These are phyloP conservation scores for Epinotia bilunana DNA, from an alignment of 2,888 invertebrate genomes.

Conservation along the genomic window DNA sequence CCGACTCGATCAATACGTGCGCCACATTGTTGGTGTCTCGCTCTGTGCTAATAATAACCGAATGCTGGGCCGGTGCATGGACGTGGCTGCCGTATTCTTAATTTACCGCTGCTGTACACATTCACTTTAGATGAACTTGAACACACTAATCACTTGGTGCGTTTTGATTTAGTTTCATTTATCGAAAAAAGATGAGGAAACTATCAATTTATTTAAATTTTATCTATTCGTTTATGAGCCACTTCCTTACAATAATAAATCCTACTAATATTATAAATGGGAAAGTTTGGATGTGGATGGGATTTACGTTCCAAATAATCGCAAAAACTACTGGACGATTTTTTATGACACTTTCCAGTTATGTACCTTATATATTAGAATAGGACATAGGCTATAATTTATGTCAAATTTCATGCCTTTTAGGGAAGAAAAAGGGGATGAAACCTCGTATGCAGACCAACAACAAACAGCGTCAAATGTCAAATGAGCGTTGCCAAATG, in stretches of 20 bases:
- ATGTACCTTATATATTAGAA: too few species aligned
- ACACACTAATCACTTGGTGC: not conserved
- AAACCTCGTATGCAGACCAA: too few species aligned
- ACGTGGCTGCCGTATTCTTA: conserved; percentile 53
- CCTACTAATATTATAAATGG: too few species aligned
- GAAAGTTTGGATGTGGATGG: too few species aligned
- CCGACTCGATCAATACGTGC: conserved; percentile 63
- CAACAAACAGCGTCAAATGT: too few species aligned
- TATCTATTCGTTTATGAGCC: not conserved
- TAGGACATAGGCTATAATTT: too few species aligned
- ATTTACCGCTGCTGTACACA: not conserved
- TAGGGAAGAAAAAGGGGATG: too few species aligned
- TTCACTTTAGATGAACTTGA: not conserved
- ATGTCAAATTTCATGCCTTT: too few species aligned
- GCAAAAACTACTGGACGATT: too few species aligned
- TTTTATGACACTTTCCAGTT: too few species aligned
- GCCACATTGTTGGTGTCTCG: conserved; percentile 60
- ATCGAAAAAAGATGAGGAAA: not conserved
- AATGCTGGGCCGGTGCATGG: conserved; percentile 50
- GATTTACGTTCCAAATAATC: too few species aligned
- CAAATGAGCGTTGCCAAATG: too few species aligned
- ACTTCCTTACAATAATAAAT: not conserved
- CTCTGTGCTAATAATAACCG: conserved; percentile 76
- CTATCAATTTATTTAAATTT: not conserved
- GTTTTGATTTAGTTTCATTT: not conserved